These are phyloP conservation scores for Oxystoma pomonae DNA, from an alignment of 2,888 invertebrate species.

Conservation along the genomic window DNA sequence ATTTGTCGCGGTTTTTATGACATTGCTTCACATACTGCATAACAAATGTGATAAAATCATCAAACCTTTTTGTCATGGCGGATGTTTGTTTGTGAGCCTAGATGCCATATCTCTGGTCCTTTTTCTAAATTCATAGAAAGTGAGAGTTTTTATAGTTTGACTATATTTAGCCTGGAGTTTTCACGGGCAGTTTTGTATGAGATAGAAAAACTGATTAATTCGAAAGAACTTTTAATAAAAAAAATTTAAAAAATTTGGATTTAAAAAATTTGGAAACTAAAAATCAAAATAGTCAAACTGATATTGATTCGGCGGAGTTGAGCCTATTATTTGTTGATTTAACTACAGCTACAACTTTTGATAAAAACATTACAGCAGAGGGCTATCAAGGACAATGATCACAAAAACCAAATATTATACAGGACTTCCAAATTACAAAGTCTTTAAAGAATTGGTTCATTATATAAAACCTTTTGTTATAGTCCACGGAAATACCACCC, in stretches of 20 bases:
- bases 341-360: not conserved
- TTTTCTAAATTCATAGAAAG: too few species aligned
- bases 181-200: too few species aligned
- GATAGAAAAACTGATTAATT: too few species aligned
- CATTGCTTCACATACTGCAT: too few species aligned
- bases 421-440: not conserved
- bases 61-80: too few species aligned
- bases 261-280: not conserved
- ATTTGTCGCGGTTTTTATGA: too few species aligned
- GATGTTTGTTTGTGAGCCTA: too few species aligned
- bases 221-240: too few species aligned
- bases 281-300: not conserved
- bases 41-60: too few species aligned
- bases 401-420: not conserved
- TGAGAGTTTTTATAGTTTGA: not conserved
- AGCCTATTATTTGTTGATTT: not conserved
- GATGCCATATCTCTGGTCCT: too few species aligned
- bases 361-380: not conserved
- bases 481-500: not conserved
- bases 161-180: too few species aligned
- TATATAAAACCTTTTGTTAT: not conserved
- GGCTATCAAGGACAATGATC: not conserved
- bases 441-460: not conserved
- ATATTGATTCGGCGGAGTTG: not conserved
- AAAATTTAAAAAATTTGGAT: not conserved